These are phyloP conservation scores for Lampropteryx suffumata DNA, from an alignment of 2,888 invertebrate genomes.

Conservation along the genomic window DNA sequence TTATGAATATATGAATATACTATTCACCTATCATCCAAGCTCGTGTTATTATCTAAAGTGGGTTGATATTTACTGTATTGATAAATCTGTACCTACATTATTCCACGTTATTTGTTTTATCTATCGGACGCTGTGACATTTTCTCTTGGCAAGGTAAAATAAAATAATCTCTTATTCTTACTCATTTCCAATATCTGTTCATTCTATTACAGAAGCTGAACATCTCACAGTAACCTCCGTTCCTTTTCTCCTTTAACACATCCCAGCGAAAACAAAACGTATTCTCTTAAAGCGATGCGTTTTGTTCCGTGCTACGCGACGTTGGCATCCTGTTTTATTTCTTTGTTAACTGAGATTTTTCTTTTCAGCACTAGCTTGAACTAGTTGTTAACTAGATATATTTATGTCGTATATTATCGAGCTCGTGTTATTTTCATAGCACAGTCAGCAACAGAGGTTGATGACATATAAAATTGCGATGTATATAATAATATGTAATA, in stretches of 20 bases:
- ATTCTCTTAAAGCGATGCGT: conserved; percentile 5
- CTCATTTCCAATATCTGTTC: conserved; percentile 10
- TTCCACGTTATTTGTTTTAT: too few relatives aligned
- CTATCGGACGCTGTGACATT: too few relatives aligned
- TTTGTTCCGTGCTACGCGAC: conserved; percentile 1
- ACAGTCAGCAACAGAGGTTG: too few relatives aligned
- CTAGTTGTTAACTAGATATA: background rate
- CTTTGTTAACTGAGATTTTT: conserved; percentile 1
- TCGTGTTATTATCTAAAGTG: too few relatives aligned
- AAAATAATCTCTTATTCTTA: background rate
- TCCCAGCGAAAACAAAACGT: background rate
- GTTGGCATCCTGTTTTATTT: conserved; percentile 1
- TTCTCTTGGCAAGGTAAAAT: too few relatives aligned
- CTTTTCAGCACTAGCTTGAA: background rate
- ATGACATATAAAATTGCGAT: too few relatives aligned
- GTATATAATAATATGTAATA: too few relatives aligned
- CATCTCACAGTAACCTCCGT: conserved; percentile 8
- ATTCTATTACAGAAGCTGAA: conserved; percentile 15
- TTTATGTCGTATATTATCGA: background rate
- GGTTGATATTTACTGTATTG: too few relatives aligned
- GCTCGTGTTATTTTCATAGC: too few relatives aligned
- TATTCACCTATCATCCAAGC: too few relatives aligned
- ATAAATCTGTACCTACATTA: too few relatives aligned
- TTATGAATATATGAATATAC: too few relatives aligned
- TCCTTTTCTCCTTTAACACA: conserved; percentile 3